Conservation (phyloP, 2,113 vertebrate species). For the Megaleporinus macrocephalus region DNA sequence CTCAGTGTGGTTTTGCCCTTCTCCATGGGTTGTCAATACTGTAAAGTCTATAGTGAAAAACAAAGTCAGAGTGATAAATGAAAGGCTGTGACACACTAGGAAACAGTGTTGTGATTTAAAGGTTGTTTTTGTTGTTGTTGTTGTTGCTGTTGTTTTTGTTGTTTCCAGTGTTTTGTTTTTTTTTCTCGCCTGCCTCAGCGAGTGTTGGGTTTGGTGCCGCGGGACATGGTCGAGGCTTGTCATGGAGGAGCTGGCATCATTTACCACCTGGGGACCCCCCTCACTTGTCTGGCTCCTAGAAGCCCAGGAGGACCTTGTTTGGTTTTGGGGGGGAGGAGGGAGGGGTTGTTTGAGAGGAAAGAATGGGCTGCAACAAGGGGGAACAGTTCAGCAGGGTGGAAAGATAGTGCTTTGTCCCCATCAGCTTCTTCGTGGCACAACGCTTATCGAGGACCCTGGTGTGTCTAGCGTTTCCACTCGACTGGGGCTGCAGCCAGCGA, state of each 20-base stretch:
- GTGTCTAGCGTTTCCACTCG: constrained; percentile 33
- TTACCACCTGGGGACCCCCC: constrained; percentile 10
- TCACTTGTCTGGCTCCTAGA: not conserved
- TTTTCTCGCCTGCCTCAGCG: not conserved
- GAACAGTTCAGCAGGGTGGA: not conserved
- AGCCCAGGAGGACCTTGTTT: not conserved
- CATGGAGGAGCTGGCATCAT: constrained; percentile 1
- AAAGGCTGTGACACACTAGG: not conserved
- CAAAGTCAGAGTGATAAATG: not conserved
- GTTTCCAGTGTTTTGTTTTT: not conserved
- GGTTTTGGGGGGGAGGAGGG: not conserved
- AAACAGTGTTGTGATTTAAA: not conserved
- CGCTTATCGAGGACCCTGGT: constrained; percentile 29
- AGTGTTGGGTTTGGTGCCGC: not conserved
- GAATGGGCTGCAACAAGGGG: not conserved
- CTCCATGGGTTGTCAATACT: not conserved
- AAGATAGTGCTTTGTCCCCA: constrained; percentile 21
- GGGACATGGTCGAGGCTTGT: not conserved
- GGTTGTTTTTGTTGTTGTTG: not conserved
- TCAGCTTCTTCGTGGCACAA: not conserved
- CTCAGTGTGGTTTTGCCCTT: not conserved
- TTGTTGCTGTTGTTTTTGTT: too few relatives aligned
- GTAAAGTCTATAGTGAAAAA: not conserved
- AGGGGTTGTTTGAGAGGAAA: too few relatives aligned
- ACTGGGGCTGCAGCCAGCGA: constrained; percentile 26